Evolutionary conservation across 2,888 invertebrate genomes (phyloP), one percentile per base, ranked within the genome.

Genomic region (Mimachlamys varia): DNA sequence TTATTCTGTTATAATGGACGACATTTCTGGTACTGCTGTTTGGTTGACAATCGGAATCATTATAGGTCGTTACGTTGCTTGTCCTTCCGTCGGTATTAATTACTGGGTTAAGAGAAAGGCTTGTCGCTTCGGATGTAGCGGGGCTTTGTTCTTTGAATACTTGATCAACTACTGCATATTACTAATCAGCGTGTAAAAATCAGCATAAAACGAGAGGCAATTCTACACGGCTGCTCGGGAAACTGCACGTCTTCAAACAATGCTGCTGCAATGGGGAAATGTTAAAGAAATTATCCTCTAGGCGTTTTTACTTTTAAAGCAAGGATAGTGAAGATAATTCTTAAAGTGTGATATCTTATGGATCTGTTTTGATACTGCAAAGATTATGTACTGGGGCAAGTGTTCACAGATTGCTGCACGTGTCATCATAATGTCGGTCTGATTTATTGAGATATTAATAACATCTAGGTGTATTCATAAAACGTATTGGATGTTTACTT

Each of bases 111-210:
- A 76, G 33, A 76, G 76, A 76, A 76, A 76, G 76, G 22, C 27
- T 76, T 76, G 76, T 76, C 76, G 76, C 76, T 76, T 76, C 76
- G 22, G 76, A 76, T 76, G 76, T 76, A 76, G 33, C 76, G 33
- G 76, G 27, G 33, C 76, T 33, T 76, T 76, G 76, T 76, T 76
- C 27, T 76, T 76, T 76, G 76, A 76, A 76, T 27, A 76, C 76
- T 33, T 27, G 12, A 76, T 76, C 76, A 27, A 76, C 76, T 33
- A 76, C 76, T 76, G 76, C 33, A 76, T 76, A 76, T 76, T 76
- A 33, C 76, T 76, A 76, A 76, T 76, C 76, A 76, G 76, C 27
- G 27, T 22, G 76, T 76, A 12, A 76, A 22, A 76, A 76, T 76
- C 76, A 22, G 76, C 76, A 76, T 76, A 33, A 76, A 27, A 76